Percentiles rank a stretch among this genome's conserved stretches.
Conservation (phyloP, 1,140 invertebrate genomes). For the Limonius californicus region DNA sequence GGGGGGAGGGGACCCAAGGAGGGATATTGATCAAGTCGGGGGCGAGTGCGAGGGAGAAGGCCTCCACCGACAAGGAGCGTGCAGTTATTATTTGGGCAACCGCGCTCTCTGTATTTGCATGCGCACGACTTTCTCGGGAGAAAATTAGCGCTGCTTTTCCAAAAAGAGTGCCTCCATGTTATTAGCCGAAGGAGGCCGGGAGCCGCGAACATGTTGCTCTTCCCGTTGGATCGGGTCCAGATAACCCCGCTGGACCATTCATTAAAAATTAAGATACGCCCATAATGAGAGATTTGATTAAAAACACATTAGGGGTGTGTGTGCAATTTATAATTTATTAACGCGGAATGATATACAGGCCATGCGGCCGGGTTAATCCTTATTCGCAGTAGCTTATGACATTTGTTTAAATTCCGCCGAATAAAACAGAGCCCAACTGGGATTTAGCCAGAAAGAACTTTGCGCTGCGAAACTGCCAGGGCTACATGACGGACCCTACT, state of each 20-base stretch:
- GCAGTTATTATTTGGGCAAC: conserved; percentile 47
- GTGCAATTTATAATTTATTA: conserved; percentile 31
- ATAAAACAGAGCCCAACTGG: conserved; percentile 10
- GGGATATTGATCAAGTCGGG: conserved; percentile 48
- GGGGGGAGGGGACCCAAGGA: conserved; percentile 39
- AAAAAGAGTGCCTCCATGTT: not conserved
- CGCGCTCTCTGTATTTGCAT: conserved; percentile 35
- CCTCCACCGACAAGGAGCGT: conserved; percentile 30
- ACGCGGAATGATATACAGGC: conserved; percentile 22
- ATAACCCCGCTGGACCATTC: conserved; percentile 33
- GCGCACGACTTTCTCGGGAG: conserved; percentile 37
- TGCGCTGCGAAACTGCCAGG: not conserved
- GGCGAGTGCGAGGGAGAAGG: conserved; percentile 35
- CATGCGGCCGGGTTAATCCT: conserved; percentile 17
- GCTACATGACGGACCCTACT: not conserved
- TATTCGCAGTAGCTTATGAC: conserved; percentile 16
- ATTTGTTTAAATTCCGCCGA: conserved; percentile 10
- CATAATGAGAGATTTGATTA: conserved; percentile 46
- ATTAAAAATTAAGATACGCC: conserved; percentile 46
- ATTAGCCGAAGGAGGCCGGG: not conserved
- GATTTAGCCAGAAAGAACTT: conserved; percentile 7
- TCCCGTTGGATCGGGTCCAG: conserved; percentile 3
- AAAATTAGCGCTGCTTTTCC: conserved; percentile 37
- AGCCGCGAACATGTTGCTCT: not conserved
- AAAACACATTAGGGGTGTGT: conserved; percentile 44